These are phyloP conservation scores for Willowsia nigromaculata DNA, from an alignment of 2,888 invertebrate genomes.

Conservation along the genomic window DNA sequence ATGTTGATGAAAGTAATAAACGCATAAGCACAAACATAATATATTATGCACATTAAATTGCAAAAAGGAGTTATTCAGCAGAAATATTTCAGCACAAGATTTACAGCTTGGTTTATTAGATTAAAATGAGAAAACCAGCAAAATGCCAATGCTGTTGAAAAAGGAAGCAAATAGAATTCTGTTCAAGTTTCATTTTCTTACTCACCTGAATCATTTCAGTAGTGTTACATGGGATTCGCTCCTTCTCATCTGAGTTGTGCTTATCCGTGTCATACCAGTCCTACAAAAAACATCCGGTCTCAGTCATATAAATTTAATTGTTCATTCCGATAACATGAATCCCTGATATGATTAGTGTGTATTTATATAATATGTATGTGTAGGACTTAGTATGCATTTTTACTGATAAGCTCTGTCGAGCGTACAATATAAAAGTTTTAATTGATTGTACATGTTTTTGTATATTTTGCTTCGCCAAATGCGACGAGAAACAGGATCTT, in stretches of 20 bases:
- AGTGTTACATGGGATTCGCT: conserved; percentile 84
- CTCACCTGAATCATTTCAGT: conserved; percentile 83
- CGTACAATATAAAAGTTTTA: not conserved
- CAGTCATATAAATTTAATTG: not conserved
- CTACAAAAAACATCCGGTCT: conserved; percentile 79
- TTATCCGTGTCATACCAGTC: conserved; percentile 85
- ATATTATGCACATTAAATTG: too few species aligned
- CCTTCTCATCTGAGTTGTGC: conserved; percentile 80
- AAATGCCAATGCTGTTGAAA: too few species aligned
- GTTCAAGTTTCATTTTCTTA: not conserved
- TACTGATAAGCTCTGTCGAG: not conserved
- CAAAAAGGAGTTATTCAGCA: too few species aligned
- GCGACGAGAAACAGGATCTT: too few species aligned
- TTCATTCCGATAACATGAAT: not conserved
- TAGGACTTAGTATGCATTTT: not conserved
- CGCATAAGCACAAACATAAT: too few species aligned
- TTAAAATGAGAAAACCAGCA: too few species aligned
- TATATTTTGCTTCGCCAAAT: too few species aligned
- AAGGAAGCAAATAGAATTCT: too few species aligned
- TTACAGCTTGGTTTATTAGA: too few species aligned
- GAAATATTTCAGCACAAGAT: too few species aligned
- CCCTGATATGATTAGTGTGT: not conserved
- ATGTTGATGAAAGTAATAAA: too few species aligned
- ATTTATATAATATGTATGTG: not conserved
- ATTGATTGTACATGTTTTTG: conserved; percentile 13